Conservation (phyloP, 2,888 invertebrate species). For the Drosophila neonasuta region DNA sequence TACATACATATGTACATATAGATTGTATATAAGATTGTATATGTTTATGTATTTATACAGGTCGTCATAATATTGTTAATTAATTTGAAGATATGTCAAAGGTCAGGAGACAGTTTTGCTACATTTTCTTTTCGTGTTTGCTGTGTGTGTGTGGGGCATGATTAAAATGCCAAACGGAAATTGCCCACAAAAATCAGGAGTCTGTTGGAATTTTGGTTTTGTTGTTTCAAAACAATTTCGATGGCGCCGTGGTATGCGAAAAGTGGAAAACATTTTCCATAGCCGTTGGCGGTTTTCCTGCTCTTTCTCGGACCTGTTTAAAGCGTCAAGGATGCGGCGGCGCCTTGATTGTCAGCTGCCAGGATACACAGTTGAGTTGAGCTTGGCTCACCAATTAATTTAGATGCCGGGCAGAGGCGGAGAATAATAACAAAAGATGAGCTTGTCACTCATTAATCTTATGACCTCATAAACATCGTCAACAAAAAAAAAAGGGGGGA, state of each 20-base stretch:
- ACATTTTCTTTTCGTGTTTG: not conserved
- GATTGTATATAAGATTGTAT: not conserved
- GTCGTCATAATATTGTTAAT: constrained; percentile 8
- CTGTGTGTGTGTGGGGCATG: not conserved
- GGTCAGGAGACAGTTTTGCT: not conserved
- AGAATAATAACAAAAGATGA: constrained; percentile 68
- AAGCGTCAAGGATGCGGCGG: constrained; percentile 31
- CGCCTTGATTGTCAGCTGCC: constrained; percentile 24
- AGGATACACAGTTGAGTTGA: not conserved
- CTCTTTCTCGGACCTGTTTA: constrained; percentile 7
- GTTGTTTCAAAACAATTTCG: constrained; percentile 30
- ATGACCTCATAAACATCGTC: constrained; percentile 63
- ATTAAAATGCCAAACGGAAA: constrained; percentile 19
- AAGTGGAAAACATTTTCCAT: constrained; percentile 31
- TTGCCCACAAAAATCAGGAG: constrained; percentile 23
- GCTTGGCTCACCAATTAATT: constrained; percentile 61
- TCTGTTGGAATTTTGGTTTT: constrained; percentile 24
- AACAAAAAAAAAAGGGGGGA: not conserved
- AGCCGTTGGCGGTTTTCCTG: constrained; percentile 19
- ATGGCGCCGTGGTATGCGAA: constrained; percentile 4
- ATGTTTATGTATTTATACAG: constrained; percentile 1
- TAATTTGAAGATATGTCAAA: constrained; percentile 18
- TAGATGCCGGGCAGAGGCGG: constrained; percentile 48
- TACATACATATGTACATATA: not conserved
- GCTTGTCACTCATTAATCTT: constrained; percentile 74